Conservation (phyloP, 2,888 invertebrate species). For the Frankliniella intonsa region DNA sequence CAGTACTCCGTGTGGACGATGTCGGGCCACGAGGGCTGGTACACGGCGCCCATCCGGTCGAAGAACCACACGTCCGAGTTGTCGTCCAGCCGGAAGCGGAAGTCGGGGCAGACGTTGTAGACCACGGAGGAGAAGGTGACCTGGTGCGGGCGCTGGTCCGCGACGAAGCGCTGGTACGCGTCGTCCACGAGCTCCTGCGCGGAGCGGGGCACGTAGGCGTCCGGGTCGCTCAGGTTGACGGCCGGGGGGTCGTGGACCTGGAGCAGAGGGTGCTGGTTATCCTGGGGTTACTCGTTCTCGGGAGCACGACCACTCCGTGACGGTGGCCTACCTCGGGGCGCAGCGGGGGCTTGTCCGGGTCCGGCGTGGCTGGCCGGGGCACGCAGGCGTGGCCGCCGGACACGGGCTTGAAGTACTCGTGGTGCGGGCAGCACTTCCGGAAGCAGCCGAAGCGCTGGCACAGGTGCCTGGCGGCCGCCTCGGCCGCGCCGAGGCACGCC, state of each 20-base stretch:
- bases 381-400: constrained; percentile 28
- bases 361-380: not conserved
- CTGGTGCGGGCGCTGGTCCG: not conserved
- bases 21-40: not conserved
- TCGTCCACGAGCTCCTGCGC: not conserved
- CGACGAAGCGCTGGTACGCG: not conserved
- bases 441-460: constrained; percentile 5
- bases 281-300: not conserved
- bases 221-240: not conserved
- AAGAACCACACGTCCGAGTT: constrained; percentile 10
- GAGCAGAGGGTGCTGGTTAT: not conserved
- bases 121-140: constrained; percentile 18
- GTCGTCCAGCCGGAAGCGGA: not conserved
- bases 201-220: not conserved
- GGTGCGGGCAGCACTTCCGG: constrained; percentile 7
- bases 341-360: not conserved
- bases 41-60: not conserved
- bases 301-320: too few species aligned
- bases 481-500: constrained; percentile 39
- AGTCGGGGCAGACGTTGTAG: not conserved
- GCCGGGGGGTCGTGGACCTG: constrained; percentile 12
- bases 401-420: constrained; percentile 23
- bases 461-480: constrained; percentile 22
- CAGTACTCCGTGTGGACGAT: not conserved
- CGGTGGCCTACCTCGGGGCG: not conserved